Percentiles rank a stretch among this genome's conserved stretches.
Conservation (phyloP, 2,888 invertebrate genomes). For the Pelosia muscerda region DNA sequence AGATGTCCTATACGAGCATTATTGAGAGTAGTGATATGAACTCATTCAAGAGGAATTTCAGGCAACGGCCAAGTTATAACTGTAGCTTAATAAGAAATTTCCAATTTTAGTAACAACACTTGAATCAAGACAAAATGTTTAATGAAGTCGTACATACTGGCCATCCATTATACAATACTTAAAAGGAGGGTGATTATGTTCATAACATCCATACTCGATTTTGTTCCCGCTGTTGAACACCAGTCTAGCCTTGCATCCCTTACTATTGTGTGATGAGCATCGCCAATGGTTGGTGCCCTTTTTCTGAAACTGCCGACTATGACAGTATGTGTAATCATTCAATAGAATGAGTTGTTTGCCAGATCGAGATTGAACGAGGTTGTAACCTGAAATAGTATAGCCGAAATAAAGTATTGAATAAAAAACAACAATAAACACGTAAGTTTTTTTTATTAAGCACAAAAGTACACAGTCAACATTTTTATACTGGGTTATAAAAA, state of each 20-base stretch:
- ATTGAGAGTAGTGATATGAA: too few relatives aligned
- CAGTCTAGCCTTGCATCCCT: conserved; percentile 31
- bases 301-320: conserved; percentile 2
- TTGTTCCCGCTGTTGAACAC: conserved; percentile 24
- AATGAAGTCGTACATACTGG: conserved; percentile 9
- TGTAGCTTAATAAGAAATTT: too few relatives aligned
- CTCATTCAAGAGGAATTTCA: too few relatives aligned
- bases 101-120: too few relatives aligned
- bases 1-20: too few relatives aligned
- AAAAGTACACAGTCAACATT: too few relatives aligned
- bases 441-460: not conserved
- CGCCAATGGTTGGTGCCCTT: conserved; percentile 32
- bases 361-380: conserved; percentile 21
- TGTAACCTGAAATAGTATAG: conserved; percentile 12
- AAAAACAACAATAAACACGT: too few relatives aligned
- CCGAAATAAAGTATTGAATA: too few relatives aligned
- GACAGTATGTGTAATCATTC: conserved; percentile 34
- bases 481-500: too few relatives aligned
- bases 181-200: conserved; percentile 19
- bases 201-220: conserved; percentile 14
- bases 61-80: too few relatives aligned
- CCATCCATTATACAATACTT: conserved; percentile 16
- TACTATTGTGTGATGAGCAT: conserved; percentile 39
- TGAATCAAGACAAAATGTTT: not conserved
- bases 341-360: conserved; percentile 27